Base-by-base conservation (phyloP, 1,140 invertebrate species). In the Berghia stephanieae region DNA sequence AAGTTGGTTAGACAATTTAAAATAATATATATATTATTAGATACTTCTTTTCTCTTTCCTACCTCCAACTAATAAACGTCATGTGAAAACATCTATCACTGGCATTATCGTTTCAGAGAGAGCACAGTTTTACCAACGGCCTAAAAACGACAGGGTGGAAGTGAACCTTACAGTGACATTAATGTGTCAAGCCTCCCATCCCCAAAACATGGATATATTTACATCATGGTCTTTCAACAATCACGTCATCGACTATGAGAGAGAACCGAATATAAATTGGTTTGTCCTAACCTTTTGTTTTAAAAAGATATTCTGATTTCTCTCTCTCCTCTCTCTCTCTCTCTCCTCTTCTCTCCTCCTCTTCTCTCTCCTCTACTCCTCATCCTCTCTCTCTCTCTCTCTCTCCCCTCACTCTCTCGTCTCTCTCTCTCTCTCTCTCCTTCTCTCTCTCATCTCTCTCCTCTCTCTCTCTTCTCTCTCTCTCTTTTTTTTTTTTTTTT, bases 141-240 rank as follows among this genome's bases (percentile, higher is more conserved):
- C 27, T 78, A 92, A 95, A 49, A 95, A 95, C 86, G 95, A 94
- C 84, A 95, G 97, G 83, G 94, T 96, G 74, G 87, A 97, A 42
- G 95, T 96, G 83, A 98, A 86, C 68, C 44, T 55, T 1, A 83
- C 84, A 8, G 81, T 82, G 3, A 78, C 80, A 43, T 27, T 86
- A 31, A 77, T 43, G 4, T 86, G 84, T 57, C 57, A 77, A n/a
- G 83, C 79, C 1, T 81, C 82, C 0, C 78, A 81, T 36, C 70
- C 78, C 24, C 73, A 57, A 13, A 74, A 67, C 6, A 73, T 82
- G 42, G 85, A 86, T 60, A 66, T 83, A 24, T 72, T 81, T 18
- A 83, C 85, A 49, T 36, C 73, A 6, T 86, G 83, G 85, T 68
- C 24, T 18, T 82, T 86, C 27, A 84, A 84, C 68, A 76, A 80